phyloP scores from a whole-genome alignment of 2,113 vertebrate genomes.

The Numida meleagris region DNA sequence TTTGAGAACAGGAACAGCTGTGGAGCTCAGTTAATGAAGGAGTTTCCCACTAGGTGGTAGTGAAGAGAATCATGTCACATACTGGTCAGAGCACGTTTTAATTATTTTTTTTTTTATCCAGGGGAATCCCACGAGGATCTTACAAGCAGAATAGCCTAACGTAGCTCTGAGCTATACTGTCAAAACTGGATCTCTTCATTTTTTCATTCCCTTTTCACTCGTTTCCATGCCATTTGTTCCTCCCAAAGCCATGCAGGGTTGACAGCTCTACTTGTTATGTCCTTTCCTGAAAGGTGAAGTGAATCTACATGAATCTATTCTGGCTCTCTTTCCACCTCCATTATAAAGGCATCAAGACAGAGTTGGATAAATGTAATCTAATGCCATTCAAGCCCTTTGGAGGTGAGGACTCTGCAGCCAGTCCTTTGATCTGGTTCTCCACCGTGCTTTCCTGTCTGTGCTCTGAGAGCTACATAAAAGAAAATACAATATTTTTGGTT shows the following conservation, averaged over 20 bases:
- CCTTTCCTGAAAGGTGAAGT: neutral
- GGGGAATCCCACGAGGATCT: neutral
- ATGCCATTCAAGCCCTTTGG: neutral
- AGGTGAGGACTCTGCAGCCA: neutral
- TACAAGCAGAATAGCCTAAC: neutral
- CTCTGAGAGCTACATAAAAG: neutral
- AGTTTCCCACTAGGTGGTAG: slow-evolving; percentile 62
- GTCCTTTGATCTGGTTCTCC: neutral
- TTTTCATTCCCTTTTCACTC: neutral
- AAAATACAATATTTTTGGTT: neutral
- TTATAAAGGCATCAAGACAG: neutral
- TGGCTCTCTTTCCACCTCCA: neutral
- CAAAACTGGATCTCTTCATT: neutral
- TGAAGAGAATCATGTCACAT: neutral
- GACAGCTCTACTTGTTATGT: neutral
- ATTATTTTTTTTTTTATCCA: neutral
- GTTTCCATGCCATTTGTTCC: neutral
- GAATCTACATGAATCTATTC: neutral
- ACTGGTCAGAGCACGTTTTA: neutral
- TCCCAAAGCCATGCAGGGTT: neutral
- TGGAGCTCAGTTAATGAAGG: neutral
- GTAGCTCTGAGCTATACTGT: neutral
- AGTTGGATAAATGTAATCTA: slow-evolving; percentile 9
- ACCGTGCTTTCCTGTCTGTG: neutral
- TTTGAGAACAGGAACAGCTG: neutral